Base-by-base conservation (phyloP, 2,113 vertebrate species). In the Eulemur rufifrons region DNA sequence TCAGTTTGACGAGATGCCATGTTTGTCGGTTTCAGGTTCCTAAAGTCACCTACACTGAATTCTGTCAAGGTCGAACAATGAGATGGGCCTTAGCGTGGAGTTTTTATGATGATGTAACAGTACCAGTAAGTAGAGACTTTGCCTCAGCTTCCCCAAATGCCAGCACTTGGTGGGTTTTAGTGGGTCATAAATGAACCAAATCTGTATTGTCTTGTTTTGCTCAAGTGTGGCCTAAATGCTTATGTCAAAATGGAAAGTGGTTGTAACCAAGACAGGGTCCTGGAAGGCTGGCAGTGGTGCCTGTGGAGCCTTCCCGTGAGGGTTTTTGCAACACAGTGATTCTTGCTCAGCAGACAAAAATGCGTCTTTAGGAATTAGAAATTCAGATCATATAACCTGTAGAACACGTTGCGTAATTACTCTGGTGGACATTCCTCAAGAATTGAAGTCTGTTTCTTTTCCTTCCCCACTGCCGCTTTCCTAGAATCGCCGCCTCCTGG, bases 31-130 rank as follows among this genome's bases (percentile, higher is more conserved):
- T 94, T 14, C 96, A 99, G 99, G 99, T 99, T 76, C 98, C 99
- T 73, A 99, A 99, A 98, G 99, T 99, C 83, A 99, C 99, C 34
- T 99, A 99, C 96, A 99, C 99, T 13, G 99, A 99, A 98, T 99
- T 99, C 98, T 99, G 99, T 96, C 99, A 99, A 98, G 99, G 99
- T 12, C 99, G 99, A 20, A 99, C 99, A 69, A 99, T 99, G 99
- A 99, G 99, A 56, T 99, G 99, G 99, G 99, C 99, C 2, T 98
- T 99, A 96, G 99, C 99, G 2, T 99, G 99, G 99, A 99, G 99
- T 97, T 99, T 99, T 98, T 99, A 99, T 91, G 99, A 99, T 47
- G 99, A 99, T 29, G 99, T 99, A 47, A 98, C 98, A 76, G 99
- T 99, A 84, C 99, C 99, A 77, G 99, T 99, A 98, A 99, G 99